These are phyloP conservation scores for Masticophis lateralis DNA, from an alignment of 2,797 vertebrate genomes.

Conservation along the genomic window DNA sequence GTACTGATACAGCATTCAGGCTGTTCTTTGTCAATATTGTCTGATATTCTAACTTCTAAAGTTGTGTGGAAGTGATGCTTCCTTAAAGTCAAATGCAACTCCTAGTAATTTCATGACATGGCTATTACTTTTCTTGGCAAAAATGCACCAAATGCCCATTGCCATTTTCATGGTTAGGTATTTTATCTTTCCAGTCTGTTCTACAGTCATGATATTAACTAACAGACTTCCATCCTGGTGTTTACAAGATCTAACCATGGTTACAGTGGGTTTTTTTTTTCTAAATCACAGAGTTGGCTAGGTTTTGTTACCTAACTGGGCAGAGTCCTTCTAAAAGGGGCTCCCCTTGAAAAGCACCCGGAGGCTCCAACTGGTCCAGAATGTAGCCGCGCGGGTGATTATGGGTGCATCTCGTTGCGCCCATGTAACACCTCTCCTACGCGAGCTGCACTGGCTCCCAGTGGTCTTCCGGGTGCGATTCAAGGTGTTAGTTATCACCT, in stretches of 20 bases:
- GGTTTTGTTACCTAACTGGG: neutral
- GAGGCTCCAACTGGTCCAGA: too few relatives aligned
- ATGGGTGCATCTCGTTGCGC: too few relatives aligned
- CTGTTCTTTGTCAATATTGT: neutral
- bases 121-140: neutral
- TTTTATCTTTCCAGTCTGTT: neutral
- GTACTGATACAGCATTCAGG: neutral
- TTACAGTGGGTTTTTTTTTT: neutral
- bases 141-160: neutral
- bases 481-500: too few relatives aligned
- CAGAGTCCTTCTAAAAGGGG: neutral
- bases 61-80: neutral
- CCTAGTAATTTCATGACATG: neutral
- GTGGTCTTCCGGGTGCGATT: too few relatives aligned
- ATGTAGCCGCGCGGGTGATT: too few relatives aligned
- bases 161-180: neutral
- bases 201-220: neutral
- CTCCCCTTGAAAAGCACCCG: too few relatives aligned
- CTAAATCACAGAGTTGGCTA: neutral
- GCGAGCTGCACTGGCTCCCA: too few relatives aligned
- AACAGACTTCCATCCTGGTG: neutral
- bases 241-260: neutral
- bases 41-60: neutral
- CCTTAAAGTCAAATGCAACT: neutral
- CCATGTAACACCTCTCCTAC: too few relatives aligned